Evolutionary conservation across 1,140 invertebrate species (phyloP).

Genomic region (Drosophila erecta): DNA sequence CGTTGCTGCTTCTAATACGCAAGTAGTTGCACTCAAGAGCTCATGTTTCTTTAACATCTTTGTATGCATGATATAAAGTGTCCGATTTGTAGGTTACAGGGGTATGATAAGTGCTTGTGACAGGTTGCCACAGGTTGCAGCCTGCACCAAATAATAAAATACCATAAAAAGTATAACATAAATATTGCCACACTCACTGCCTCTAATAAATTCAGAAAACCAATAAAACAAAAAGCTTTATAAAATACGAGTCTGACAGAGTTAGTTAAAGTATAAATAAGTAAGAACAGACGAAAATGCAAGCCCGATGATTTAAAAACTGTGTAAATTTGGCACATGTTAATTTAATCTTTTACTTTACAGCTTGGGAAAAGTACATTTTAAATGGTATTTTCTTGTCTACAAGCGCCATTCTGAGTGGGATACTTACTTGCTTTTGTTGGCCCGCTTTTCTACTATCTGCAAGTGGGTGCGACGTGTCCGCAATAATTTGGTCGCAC

Average conservation of each 20-base stretch:
- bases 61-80: not conserved
- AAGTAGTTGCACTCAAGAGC: constrained; percentile 21
- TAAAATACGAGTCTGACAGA: not conserved
- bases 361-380: not conserved
- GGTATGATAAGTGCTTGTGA: not conserved
- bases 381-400: constrained; percentile 1
- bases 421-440: constrained; percentile 5
- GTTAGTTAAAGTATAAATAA: too few species aligned
- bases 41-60: constrained; percentile 11
- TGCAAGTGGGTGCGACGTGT: constrained; percentile 60
- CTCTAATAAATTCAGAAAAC: not conserved
- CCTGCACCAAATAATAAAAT: too few species aligned
- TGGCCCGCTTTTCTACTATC: constrained; percentile 10
- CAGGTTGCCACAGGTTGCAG: too few species aligned
- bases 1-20: constrained; percentile 30
- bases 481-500: constrained; percentile 68
- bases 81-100: not conserved
- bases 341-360: not conserved
- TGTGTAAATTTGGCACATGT: not conserved
- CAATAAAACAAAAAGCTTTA: not conserved
- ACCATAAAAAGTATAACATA: too few species aligned
- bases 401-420: not conserved
- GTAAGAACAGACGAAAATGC: too few species aligned
- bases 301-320: too few species aligned
- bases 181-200: not conserved